Conservation (phyloP, 2,888 invertebrate species). For the Idaea dimidiata region DNA sequence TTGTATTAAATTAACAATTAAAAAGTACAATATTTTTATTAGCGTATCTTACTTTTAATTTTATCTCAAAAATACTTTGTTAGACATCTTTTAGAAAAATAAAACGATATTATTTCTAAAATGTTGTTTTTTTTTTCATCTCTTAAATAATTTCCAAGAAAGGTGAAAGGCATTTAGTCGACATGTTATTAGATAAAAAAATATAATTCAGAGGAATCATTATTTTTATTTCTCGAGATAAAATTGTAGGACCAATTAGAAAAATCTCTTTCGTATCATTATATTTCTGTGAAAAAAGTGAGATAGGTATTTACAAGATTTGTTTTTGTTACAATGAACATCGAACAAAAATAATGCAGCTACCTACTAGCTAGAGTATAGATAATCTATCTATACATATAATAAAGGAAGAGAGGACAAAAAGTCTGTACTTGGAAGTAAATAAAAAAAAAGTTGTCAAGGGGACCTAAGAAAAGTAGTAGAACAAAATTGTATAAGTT, state of each 20-base stretch:
- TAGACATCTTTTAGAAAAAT: background rate
- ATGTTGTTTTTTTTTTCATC: background rate
- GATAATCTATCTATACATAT: too few species aligned
- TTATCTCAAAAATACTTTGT: background rate
- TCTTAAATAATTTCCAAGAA: background rate
- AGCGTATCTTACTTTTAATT: background rate
- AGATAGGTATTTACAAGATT: too few species aligned
- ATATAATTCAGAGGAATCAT: background rate
- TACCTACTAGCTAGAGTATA: too few species aligned
- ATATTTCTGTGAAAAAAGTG: background rate
- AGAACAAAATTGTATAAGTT: too few species aligned
- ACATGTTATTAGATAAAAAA: background rate
- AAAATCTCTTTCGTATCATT: background rate
- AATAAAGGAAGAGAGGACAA: too few species aligned
- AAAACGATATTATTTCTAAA: background rate
- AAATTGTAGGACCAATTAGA: background rate
- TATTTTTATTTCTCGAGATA: background rate
- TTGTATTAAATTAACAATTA: too few species aligned
- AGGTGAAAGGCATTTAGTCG: background rate
- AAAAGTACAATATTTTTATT: too few species aligned
- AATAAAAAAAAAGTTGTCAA: too few species aligned
- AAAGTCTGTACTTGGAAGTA: too few species aligned
- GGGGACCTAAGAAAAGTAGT: too few species aligned
- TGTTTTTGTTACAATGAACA: too few species aligned
- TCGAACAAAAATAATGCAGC: too few species aligned